A percentile compares a stretch with the other conserved stretches of the same genome.
Evolutionary conservation across 2,113 vertebrate species (phyloP).

Genomic region (Nibea albiflora): DNA sequence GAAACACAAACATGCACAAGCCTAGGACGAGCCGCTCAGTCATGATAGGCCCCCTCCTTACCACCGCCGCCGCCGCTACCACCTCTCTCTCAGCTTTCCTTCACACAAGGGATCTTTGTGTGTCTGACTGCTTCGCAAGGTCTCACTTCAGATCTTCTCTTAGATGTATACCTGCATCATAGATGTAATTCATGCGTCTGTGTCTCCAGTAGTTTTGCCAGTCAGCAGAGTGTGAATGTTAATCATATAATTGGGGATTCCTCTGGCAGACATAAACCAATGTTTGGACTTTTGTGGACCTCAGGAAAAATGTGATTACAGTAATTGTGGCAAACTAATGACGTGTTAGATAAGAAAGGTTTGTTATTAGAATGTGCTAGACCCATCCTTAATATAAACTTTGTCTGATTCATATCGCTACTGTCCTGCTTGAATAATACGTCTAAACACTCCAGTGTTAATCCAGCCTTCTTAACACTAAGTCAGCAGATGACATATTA

Average conservation of each 20-base stretch:
- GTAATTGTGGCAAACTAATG: slow-evolving; percentile 80
- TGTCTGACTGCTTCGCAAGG: slow-evolving; percentile 37
- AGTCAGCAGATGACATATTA: slow-evolving; percentile 9
- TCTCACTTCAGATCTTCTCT: slow-evolving; percentile 46
- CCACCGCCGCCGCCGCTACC: slow-evolving; percentile 17
- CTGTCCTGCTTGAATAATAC: slow-evolving; percentile 32
- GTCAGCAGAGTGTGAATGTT: slow-evolving; percentile 75
- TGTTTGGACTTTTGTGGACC: slow-evolving; percentile 75
- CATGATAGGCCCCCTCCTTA: slow-evolving; percentile 46
- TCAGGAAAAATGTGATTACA: slow-evolving; percentile 80
- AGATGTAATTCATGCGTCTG: slow-evolving; percentile 51
- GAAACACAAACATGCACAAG: slow-evolving; percentile 85
- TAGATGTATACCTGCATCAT: slow-evolving; percentile 57
- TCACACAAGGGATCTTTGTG: slow-evolving; percentile 69
- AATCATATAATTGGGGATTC: slow-evolving; percentile 81
- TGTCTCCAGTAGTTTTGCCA: slow-evolving; percentile 52
- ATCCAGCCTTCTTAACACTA: neutral
- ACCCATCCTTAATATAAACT: slow-evolving; percentile 69
- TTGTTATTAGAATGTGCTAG: slow-evolving; percentile 74
- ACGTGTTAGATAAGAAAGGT: slow-evolving; percentile 73
- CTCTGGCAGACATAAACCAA: slow-evolving; percentile 73
- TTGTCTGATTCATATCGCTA: slow-evolving; percentile 63
- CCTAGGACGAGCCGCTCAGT: slow-evolving; percentile 58
- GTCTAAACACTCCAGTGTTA: slow-evolving; percentile 17
- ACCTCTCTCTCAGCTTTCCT: slow-evolving; percentile 54